Evolutionary conservation across 2,113 vertebrate species (phyloP).

Genomic region (Varanus salvator): DNA sequence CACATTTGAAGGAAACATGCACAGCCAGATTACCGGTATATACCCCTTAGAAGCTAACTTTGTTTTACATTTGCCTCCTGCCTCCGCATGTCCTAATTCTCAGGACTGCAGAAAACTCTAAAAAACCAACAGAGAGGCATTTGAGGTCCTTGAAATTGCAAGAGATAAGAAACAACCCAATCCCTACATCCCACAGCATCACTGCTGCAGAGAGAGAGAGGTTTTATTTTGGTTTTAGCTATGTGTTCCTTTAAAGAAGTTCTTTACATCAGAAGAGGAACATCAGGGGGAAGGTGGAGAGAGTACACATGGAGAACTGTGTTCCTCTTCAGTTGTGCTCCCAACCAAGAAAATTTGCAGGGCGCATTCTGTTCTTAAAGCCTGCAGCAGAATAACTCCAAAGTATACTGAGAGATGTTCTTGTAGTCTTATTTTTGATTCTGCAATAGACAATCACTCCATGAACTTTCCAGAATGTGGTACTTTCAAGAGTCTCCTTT

Average conservation of each 20-base stretch:
- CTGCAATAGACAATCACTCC: rapidly evolving
- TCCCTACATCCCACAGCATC: not conserved
- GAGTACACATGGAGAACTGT: not conserved
- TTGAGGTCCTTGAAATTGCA: not conserved
- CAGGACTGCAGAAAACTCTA: not conserved
- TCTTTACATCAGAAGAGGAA: not conserved
- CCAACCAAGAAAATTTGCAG: not conserved
- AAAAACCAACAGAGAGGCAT: not conserved
- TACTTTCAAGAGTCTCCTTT: not conserved
- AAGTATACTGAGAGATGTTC: not conserved
- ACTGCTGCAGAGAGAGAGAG: not conserved
- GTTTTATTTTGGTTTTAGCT: not conserved
- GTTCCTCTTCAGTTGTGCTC: not conserved
- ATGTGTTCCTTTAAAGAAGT: not conserved
- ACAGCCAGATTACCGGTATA: not conserved
- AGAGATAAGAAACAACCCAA: not conserved
- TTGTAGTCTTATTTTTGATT: not conserved
- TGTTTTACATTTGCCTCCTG: not conserved
- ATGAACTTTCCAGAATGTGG: not conserved
- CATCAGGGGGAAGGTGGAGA: not conserved
- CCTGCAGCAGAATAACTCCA: not conserved
- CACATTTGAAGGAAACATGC: rapidly evolving
- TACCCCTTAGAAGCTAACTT: not conserved
- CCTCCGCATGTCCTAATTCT: not conserved
- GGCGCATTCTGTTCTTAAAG: not conserved